Conservation (phyloP, 92 coral and sea anemone species). For the Umimayanthus chanpuru region DNA sequence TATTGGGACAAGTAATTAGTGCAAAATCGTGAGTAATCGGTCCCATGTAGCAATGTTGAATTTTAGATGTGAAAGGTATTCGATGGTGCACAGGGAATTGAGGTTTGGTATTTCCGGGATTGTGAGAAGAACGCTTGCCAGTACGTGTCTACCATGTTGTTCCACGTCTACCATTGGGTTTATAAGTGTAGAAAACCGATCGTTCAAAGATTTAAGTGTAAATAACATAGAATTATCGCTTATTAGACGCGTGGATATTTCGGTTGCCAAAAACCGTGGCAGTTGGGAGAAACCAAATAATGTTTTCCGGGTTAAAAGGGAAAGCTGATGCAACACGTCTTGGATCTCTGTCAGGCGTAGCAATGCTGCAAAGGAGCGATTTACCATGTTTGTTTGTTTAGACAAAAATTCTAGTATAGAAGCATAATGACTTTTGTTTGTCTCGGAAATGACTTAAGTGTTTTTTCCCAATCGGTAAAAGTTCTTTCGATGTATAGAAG, state of each 20-base stretch:
- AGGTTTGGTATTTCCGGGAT: slow-evolving; percentile 38
- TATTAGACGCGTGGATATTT: neutral
- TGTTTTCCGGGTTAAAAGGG: neutral
- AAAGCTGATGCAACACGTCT: slow-evolving; percentile 41
- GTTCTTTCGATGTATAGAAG: neutral
- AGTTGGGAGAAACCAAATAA: slow-evolving; percentile 28
- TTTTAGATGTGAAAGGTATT: slow-evolving; percentile 43
- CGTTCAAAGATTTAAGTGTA: slow-evolving; percentile 32
- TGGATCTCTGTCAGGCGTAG: slow-evolving; percentile 43
- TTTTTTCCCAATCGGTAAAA: slow-evolving; percentile 22
- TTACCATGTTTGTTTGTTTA: slow-evolving; percentile 28
- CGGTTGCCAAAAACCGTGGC: slow-evolving; percentile 36
- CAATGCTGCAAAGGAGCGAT: slow-evolving; percentile 35
- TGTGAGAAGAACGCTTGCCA: slow-evolving; percentile 19
- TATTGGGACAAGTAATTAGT: too few species aligned
- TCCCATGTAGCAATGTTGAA: slow-evolving; percentile 54
- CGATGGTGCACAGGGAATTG: slow-evolving; percentile 41
- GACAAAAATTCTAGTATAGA: slow-evolving; percentile 39
- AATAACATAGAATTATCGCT: neutral
- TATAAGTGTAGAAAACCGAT: slow-evolving; percentile 41
- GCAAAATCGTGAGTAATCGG: slow-evolving; percentile 47
- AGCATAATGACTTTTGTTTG: neutral
- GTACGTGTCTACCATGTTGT: slow-evolving; percentile 18
- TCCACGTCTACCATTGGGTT: slow-evolving; percentile 51
- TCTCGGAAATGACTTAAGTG: slow-evolving; percentile 23